Base-by-base conservation (phyloP, 2,113 vertebrate species). In the Stercorarius parasiticus region DNA sequence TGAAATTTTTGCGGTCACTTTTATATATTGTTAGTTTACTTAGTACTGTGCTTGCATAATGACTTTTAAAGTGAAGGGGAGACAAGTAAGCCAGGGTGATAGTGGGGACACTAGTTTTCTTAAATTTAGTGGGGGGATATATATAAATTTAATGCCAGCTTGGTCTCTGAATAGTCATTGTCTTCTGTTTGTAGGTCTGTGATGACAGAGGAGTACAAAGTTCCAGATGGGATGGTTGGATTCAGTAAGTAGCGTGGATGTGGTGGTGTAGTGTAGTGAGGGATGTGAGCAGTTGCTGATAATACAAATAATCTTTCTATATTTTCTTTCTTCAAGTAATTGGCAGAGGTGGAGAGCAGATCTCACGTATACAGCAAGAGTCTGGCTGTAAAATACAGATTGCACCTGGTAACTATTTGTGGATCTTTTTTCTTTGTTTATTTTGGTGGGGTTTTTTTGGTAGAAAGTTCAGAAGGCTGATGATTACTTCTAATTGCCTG, bases 351-450 rank as follows among this genome's bases (percentile, higher is more conserved):
- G 99, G 99, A n/a, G 99, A 99, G 96, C 99, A 99, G 95, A 99
- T 99, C 74, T 99, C 99, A 13, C 99, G 99, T 42, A 98, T 99
- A 97, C 99, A 99, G 80, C 99, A 99, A 40, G 99, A 99, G 73
- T 99, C 99, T 79, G 99, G 99, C 79, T 99, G 99, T 97, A 99
- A 99, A 98, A 99, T 99, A 99, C 99, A 99, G 97, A 99, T 99
- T 86, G 99, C 99, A 21, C 99, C 99, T 79, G 99, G 99, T 99
- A 98, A 97, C 53, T 95, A 49, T 65, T 78, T 79, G 40, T 50
- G 80, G 49, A 1, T 61, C 26, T 86, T 11, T 53, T 70, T 11
- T 16, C 16, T 36, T 82, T 84, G 14, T 72, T 59, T 83, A 6
- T 78, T 23, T 58, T 21, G 32, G 29, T 26, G n/a, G 29, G 7